Conservation (phyloP, 2,797 vertebrate species). For the Notoglanidium macrostoma region DNA sequence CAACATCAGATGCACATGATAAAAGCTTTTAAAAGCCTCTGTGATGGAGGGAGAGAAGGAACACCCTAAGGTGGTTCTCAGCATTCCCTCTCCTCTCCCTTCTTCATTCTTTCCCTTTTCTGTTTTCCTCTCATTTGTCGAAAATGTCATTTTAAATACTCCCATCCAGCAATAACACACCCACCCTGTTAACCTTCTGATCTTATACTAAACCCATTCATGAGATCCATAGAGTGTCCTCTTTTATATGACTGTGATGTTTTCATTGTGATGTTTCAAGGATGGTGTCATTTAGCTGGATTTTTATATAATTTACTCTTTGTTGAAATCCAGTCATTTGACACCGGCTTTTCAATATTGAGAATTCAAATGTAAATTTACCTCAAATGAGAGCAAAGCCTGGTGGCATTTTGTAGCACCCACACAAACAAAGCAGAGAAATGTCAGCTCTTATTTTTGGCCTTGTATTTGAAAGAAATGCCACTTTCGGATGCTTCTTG, state of each 20-base stretch:
- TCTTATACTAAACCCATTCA: conserved; percentile 4
- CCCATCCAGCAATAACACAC: neutral
- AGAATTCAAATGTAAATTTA: conserved; percentile 50
- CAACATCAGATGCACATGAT: conserved; percentile 12
- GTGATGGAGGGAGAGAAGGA: conserved; percentile 44
- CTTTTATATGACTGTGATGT: conserved; percentile 15
- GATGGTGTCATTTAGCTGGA: conserved; percentile 21
- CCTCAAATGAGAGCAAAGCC: conserved; percentile 52
- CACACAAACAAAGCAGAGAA: conserved; percentile 53
- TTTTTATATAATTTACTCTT: conserved; percentile 43
- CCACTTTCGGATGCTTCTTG: conserved; percentile 46
- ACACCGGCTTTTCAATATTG: conserved; percentile 43
- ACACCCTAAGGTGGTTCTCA: conserved; percentile 52
- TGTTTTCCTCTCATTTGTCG: neutral
- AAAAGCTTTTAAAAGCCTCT: conserved; percentile 54
- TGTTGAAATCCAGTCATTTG: conserved; percentile 37
- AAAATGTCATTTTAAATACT: conserved; percentile 1
- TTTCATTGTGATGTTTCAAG: conserved; percentile 5
- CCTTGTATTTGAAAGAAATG: conserved; percentile 54
- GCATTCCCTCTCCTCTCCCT: neutral
- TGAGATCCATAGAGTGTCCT: neutral
- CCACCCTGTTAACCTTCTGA: conserved; percentile 8
- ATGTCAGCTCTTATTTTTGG: conserved; percentile 59
- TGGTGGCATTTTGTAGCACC: conserved; percentile 56
- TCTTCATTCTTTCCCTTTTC: conserved; percentile 47